Evolutionary conservation across 2,797 vertebrate genomes (phyloP).

Genomic region (Stomatorhinus walkeri): DNA sequence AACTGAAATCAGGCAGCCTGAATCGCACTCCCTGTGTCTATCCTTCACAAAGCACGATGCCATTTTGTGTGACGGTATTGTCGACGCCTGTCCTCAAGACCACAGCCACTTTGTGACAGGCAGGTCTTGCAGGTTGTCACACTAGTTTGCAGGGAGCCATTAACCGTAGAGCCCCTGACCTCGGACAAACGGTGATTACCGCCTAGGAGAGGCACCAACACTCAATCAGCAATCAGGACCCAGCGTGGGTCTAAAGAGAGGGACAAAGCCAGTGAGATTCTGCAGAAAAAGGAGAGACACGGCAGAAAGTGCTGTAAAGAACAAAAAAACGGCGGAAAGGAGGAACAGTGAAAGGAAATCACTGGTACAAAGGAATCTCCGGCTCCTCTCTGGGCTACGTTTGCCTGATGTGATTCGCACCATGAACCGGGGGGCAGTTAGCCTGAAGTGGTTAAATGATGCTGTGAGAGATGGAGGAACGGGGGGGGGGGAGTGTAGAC

Average conservation of each 20-base stretch:
- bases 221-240: not conserved
- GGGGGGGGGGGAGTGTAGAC: not conserved
- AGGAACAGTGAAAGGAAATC: not conserved
- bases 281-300: not conserved
- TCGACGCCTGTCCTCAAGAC: not conserved
- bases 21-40: not conserved
- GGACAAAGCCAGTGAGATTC: not conserved
- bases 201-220: not conserved
- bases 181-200: not conserved
- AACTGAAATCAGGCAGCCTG: not conserved
- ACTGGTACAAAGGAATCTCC: not conserved
- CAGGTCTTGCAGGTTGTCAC: not conserved
- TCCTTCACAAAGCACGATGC: not conserved
- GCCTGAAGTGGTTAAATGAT: not conserved
- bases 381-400: not conserved
- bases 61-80: not conserved
- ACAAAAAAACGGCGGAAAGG: not conserved
- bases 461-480: not conserved
- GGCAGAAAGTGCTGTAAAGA: not conserved
- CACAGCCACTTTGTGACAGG: not conserved
- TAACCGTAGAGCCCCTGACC: not conserved
- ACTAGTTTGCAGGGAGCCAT: not conserved
- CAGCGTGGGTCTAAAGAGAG: not conserved
- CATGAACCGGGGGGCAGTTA: not conserved
- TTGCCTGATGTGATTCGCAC: slow-evolving; percentile 2